Percentiles rank a stretch among this genome's conserved stretches.
These are phyloP conservation scores for Lates calcarifer DNA, from an alignment of 2,113 vertebrate genomes.

Conservation along the genomic window DNA sequence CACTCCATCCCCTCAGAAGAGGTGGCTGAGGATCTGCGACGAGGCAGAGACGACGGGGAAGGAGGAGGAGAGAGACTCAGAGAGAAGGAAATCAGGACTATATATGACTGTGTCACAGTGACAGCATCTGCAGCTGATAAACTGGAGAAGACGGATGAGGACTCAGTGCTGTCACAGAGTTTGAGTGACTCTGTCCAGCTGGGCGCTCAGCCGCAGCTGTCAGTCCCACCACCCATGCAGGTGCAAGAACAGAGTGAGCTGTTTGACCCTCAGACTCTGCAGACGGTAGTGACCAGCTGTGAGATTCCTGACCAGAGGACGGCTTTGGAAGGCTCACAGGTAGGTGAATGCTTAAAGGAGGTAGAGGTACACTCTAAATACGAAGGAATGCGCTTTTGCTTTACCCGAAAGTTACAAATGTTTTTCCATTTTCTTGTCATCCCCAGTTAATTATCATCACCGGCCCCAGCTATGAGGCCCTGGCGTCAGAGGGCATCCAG, in stretches of 20 bases:
- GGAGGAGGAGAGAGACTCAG: constrained; percentile 10
- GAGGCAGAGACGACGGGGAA: constrained; percentile 12
- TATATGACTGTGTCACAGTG: constrained; percentile 73
- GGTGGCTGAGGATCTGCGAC: constrained; percentile 55
- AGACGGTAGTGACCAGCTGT: constrained; percentile 86
- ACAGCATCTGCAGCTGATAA: constrained; percentile 59
- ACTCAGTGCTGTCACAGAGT: constrained; percentile 18
- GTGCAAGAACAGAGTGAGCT: constrained; percentile 78
- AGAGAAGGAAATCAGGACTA: constrained; percentile 39
- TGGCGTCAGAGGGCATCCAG: constrained; percentile 90
- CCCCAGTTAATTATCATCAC: constrained; percentile 91
- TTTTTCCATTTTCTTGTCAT: not conserved
- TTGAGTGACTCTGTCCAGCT: constrained; percentile 12
- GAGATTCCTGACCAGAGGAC: constrained; percentile 85
- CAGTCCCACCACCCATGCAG: constrained; percentile 61
- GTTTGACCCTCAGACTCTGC: constrained; percentile 85
- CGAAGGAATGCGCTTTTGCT: not conserved
- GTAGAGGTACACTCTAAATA: not conserved
- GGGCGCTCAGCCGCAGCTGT: constrained; percentile 40
- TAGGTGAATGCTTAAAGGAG: constrained; percentile 40
- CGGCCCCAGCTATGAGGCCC: constrained; percentile 88
- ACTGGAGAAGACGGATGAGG: constrained; percentile 55
- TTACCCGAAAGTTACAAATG: not conserved
- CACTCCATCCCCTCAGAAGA: constrained; percentile 51
- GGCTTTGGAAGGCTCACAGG: constrained; percentile 87